Conservation (phyloP, 2,888 invertebrate species). For the Apocheima hispidaria region DNA sequence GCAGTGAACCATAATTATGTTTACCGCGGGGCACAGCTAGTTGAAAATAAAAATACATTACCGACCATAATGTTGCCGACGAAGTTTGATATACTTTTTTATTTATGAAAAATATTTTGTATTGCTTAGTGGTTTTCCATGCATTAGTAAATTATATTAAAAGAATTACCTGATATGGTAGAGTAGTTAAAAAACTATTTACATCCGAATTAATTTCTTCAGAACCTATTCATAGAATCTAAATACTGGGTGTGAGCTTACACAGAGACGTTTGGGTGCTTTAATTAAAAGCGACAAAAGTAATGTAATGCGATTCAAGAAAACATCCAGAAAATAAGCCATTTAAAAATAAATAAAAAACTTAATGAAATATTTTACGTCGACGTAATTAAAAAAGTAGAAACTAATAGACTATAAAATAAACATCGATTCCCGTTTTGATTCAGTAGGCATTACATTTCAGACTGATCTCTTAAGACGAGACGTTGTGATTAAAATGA, state of each 20-base stretch:
- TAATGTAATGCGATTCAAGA: constrained; percentile 5
- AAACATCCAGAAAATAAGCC: background rate
- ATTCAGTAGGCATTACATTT: constrained; percentile 26
- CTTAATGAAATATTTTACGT: constrained; percentile 2
- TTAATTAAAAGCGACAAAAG: constrained; percentile 13
- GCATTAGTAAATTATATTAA: too few species aligned
- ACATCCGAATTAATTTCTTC: too few species aligned
- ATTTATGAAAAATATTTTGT: too few species aligned
- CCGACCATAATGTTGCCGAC: too few species aligned
- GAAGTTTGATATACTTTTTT: too few species aligned
- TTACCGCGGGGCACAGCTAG: too few species aligned
- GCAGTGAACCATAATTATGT: too few species aligned
- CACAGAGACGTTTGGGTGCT: background rate
- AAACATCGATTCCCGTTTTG: constrained; percentile 9
- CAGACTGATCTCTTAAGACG: constrained; percentile 28
- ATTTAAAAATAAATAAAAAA: constrained; percentile 4
- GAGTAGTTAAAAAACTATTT: too few species aligned
- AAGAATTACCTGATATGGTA: too few species aligned
- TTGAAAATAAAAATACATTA: too few species aligned
- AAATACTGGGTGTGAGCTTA: background rate
- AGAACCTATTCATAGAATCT: too few species aligned
- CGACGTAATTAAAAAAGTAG: constrained; percentile 30
- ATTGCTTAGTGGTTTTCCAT: too few species aligned
- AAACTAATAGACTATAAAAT: constrained; percentile 13
- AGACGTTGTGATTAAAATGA: constrained; percentile 38